Evolutionary conservation across 2,888 invertebrate species (phyloP), one percentile per base, ranked within the genome.

Genomic region (Chesias legatella): DNA sequence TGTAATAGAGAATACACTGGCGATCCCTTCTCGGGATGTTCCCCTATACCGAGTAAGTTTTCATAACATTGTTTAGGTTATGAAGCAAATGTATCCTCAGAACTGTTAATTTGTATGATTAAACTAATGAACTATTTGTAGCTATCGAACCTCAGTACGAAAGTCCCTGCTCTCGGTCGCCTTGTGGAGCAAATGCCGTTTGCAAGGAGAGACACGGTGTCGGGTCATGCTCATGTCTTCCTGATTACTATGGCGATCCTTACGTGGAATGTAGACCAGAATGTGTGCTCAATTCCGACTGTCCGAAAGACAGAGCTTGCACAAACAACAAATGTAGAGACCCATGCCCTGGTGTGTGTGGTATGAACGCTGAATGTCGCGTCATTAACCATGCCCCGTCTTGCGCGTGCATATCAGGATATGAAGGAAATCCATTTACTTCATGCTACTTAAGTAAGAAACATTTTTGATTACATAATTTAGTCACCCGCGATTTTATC

Each of bases 201-300:
- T 97, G 97, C 79, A 94, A 92, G 77, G 94, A 94, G 81, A 90
- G 92, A 62, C 92, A 94, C 65, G 94, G 93, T 56, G 93, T 93
- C 40, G 95, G 95, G 30, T 94, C 95, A 48, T 96, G 96, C 75
- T 90, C 91, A 49, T 96, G 96, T 80, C 83, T 94, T 51, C 90
- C 92, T 42, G 94, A 95, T 63, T 96, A 95, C 75, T 93, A 92
- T 62, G 96, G 96, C 34, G 95, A 96, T 84, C 96, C 96, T 1
- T 95, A 96, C 63, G 86, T 93, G 27, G 94, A 94, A 65, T 96
- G 96, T 74, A 90, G 95, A 67, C 96, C 96, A 13, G 95, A 96
- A 89, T 96, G 96, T 73, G 92, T 95, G n/a, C 90, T 94, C 57
- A 96, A 96, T 73, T 92, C 94, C 6, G 96, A 97, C 63, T 97